Conservation (phyloP, 2,888 invertebrate species). For the Drosophila algonquin region DNA sequence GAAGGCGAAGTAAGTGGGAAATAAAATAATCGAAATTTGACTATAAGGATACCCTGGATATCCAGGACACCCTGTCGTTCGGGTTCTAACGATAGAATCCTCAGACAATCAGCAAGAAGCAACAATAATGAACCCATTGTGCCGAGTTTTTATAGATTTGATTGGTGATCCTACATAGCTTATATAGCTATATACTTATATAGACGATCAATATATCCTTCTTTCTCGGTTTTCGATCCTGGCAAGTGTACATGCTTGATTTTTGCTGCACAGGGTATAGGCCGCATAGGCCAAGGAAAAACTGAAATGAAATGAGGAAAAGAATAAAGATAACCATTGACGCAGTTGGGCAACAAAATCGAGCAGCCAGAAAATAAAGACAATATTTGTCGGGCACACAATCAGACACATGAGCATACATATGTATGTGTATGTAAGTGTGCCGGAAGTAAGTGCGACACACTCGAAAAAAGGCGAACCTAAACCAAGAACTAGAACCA, state of each 20-base stretch:
- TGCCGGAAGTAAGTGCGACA: constrained; percentile 23
- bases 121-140: too few species aligned
- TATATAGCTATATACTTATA: too few species aligned
- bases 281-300: neutral
- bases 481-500: constrained; percentile 6
- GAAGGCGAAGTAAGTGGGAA: neutral
- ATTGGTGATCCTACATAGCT: too few species aligned
- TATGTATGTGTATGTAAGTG: neutral
- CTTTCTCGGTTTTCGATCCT: too few species aligned
- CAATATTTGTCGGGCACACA: constrained; percentile 59
- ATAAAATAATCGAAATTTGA: neutral
- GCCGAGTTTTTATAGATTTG: too few species aligned
- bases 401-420: neutral
- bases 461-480: constrained; percentile 6
- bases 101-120: too few species aligned
- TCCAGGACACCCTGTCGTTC: too few species aligned
- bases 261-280: neutral
- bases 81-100: too few species aligned
- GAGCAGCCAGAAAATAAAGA: constrained; percentile 57
- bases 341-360: constrained; percentile 51
- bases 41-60: neutral
- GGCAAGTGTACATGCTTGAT: too few species aligned
- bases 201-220: too few species aligned
- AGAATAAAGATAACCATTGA: constrained; percentile 55
- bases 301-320: constrained; percentile 24